Conservation (phyloP, 2,113 vertebrate genomes). For the Pantherophis guttatus region DNA sequence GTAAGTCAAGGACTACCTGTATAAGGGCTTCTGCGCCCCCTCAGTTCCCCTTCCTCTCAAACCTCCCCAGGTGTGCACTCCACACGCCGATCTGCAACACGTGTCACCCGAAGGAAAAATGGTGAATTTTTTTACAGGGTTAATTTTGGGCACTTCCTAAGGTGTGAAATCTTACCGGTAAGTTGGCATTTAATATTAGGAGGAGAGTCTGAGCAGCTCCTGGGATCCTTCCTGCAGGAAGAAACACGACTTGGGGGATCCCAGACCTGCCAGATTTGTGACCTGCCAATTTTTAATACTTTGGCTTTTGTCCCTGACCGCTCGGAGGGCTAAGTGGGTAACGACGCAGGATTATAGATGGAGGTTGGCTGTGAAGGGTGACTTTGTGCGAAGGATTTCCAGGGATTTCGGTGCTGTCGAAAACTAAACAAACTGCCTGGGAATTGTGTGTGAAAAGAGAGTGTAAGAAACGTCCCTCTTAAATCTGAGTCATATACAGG, state of each 20-base stretch:
- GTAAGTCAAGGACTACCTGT: not conserved
- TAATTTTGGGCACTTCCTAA: not conserved
- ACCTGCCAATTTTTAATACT: not conserved
- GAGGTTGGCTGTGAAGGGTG: not conserved
- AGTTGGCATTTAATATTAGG: too few relatives aligned
- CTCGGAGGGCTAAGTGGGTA: not conserved
- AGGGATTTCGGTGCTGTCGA: not conserved
- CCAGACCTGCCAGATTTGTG: not conserved
- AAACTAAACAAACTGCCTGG: not conserved
- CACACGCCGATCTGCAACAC: rapidly evolving
- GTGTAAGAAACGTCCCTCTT: not conserved
- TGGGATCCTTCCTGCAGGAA: not conserved
- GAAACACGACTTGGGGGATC: not conserved
- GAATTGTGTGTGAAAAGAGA: not conserved
- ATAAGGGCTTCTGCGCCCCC: not conserved
- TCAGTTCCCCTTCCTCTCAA: not conserved
- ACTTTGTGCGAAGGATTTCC: too few relatives aligned
- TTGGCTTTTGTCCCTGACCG: not conserved
- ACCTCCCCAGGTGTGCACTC: not conserved
- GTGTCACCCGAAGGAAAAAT: not conserved
- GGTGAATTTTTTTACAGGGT: not conserved
- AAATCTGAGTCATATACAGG: not conserved
- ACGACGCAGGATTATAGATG: too few relatives aligned
- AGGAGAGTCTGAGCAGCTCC: not conserved
- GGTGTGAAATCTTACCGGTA: not conserved